Base-by-base conservation (phyloP, 1,140 invertebrate species). In the Drosophila seguyi region DNA sequence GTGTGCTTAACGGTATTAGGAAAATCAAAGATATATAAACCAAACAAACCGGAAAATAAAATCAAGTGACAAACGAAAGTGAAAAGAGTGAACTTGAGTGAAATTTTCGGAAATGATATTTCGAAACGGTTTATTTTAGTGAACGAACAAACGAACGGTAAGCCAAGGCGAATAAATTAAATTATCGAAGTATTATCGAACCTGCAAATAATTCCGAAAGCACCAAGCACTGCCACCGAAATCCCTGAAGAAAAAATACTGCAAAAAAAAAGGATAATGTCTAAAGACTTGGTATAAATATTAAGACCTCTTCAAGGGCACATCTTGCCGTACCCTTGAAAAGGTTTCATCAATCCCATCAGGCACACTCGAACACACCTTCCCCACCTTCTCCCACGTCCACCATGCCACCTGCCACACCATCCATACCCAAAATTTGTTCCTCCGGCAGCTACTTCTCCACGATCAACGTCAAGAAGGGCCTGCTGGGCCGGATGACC, bases 381-480 rank as follows among this genome's bases (percentile, higher is more conserved):
- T 11, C 25, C 45, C 31, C 3, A 11, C n/a, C n/a, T n/a, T n/a
- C n/a, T 13, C 11, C 31, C 31, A 34, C 11, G 4, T 0, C 31
- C 31, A 11, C 7, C 57, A 4, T 45, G 7, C 38, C 45, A 27
- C 41, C 22, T 50, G 48, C 34, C 42, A 48, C 44, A 47, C 44
- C 57, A 25, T 36, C 34, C 31, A 34, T 34, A 0, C 5, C 34
- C 48, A 25, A 18, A 3, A n/a, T n/a, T n/a, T 45, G 31, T 27
- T 45, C 38, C 39, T 13, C 34, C 50, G 50, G 16, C 34, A 92
- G 91, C 78, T 92, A 92, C 75, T 92, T 92, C 50, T 92, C 90
- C 47, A 91, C 91, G 39, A 92, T 92, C 77, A 92, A 79, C 82
- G 81, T 80, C 57, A 92, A 91, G 71, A 92, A 92, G 74, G 85